These are phyloP conservation scores for Tipula unca DNA, from an alignment of 2,888 invertebrate genomes.

Conservation along the genomic window DNA sequence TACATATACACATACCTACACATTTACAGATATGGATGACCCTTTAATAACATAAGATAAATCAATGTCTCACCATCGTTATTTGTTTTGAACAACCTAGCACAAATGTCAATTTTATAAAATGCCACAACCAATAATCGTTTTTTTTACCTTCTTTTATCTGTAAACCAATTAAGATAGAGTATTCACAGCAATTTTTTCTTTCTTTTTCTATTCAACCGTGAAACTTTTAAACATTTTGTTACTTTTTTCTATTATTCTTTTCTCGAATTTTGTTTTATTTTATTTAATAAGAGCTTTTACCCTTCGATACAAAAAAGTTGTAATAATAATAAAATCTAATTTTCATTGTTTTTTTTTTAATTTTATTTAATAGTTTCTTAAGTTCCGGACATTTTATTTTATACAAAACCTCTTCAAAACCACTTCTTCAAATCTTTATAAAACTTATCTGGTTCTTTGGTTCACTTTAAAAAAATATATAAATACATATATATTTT, in stretches of 20 bases:
- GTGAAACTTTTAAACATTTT: conserved; percentile 3
- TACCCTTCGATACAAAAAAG: neutral
- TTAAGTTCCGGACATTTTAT: neutral
- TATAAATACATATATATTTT: neutral
- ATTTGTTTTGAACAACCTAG: neutral
- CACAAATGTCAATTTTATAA: neutral
- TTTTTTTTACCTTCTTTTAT: neutral
- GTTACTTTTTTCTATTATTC: neutral
- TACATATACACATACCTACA: neutral
- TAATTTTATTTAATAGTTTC: neutral
- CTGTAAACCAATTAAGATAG: neutral
- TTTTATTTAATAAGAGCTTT: neutral
- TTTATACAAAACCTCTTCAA: neutral
- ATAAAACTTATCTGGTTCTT: neutral
- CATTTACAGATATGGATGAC: neutral
- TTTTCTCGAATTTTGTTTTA: neutral
- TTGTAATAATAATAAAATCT: neutral
- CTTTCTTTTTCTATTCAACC: neutral
- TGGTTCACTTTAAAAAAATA: neutral
- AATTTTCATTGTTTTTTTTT: neutral
- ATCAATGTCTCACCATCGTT: neutral
- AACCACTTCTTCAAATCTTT: neutral
- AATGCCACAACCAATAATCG: neutral
- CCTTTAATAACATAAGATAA: neutral
- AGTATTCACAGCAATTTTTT: neutral